Evolutionary conservation across 2,888 invertebrate genomes (phyloP), one percentile per base, ranked within the genome.

Genomic region (Tachina lurida): DNA sequence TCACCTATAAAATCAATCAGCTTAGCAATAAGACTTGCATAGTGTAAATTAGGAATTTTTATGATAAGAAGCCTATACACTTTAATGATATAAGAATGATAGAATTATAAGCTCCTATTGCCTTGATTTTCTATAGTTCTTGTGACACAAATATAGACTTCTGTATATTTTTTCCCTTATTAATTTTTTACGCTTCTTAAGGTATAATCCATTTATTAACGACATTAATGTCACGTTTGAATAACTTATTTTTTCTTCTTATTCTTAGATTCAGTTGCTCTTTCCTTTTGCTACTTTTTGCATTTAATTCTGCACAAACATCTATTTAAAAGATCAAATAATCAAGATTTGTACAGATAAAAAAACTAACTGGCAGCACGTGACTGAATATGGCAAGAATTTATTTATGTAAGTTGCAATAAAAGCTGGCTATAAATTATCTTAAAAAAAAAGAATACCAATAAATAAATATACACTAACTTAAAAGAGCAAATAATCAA

Each of bases 221-320:
- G 54, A 78, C 63, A 82, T 79, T 82, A 75, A 82, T 75, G 65
- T 78, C 85, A 85, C 82, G 85, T 71, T 85, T 79, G 70, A 78
- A 79, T 70, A 52, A 45, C 41, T 75, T 70, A 49, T 63, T 31
- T 39, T 17, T 62, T 22, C 4, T 54, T 17, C 15, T n/a, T 22
- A 10, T 54, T 12, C 22, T 10, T 4, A 15, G 12, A 73, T 74
- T 60, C 70, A 54, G 74, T 75, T 78, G 67, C 47, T 47, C 41
- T 76, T 76, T 76, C 12, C 58, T 73, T 68, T 67, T 68, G 73
- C 68, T 54, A 43, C 52, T 43, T 47, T 52, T 52, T 39, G 13
- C 13, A 13, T 45, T 49, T 71, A 43, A 4, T 41, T 70, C n/a
- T 47, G 1, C n/a, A 47, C 8, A 67, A 60, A 80, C 73, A 74